These are phyloP conservation scores for Brotogeris chrysoptera DNA, from an alignment of 2,797 vertebrate genomes.

Conservation along the genomic window DNA sequence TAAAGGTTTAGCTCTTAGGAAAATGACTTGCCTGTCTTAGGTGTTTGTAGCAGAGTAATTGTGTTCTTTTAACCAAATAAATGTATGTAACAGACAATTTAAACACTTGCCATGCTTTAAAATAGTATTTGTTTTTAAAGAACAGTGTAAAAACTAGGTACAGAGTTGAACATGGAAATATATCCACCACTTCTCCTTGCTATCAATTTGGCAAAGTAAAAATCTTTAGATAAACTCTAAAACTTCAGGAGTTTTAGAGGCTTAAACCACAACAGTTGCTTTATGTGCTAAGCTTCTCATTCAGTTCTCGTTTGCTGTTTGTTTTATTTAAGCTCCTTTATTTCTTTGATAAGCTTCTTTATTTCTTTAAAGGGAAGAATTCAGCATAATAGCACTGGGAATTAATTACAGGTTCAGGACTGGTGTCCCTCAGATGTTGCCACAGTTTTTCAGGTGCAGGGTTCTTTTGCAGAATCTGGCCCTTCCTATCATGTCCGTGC, in stretches of 20 bases:
- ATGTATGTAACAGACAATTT: not conserved
- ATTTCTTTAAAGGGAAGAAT: not conserved
- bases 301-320: not conserved
- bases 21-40: not conserved
- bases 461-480: not conserved
- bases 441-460: not conserved
- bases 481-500: rapidly evolving
- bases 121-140: not conserved
- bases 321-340: not conserved
- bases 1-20: not conserved
- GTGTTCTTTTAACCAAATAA: not conserved
- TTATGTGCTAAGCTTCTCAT: not conserved
- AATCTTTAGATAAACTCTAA: not conserved
- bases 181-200: not conserved
- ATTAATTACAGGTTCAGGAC: not conserved
- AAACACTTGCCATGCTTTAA: not conserved
- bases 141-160: not conserved
- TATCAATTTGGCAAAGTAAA: not conserved
- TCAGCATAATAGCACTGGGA: not conserved
- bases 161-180: not conserved
- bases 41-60: not conserved
- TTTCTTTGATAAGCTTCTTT: not conserved
- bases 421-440: not conserved
- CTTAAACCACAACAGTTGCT: not conserved
- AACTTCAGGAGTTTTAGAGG: too few relatives aligned